phyloP scores from a whole-genome alignment of 1,140 invertebrate genomes.

The Bombus vancouverensis region DNA sequence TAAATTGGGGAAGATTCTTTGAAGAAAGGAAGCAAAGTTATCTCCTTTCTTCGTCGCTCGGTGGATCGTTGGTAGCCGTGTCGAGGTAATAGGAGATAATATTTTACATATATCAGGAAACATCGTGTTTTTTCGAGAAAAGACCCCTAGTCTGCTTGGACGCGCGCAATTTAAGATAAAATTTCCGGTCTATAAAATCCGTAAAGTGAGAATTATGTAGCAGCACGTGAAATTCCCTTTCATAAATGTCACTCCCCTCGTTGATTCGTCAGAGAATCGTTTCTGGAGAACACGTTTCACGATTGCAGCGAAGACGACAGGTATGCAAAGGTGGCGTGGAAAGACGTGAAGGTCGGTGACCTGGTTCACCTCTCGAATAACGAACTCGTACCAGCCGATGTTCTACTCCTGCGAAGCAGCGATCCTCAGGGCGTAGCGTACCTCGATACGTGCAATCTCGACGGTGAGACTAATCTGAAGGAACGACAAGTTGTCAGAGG shows the following conservation, averaged over 20 bases:
- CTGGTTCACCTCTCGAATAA: slow-evolving; percentile 98
- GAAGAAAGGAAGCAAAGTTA: no score
- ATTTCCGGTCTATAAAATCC: no score
- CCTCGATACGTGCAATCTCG: slow-evolving; percentile 98
- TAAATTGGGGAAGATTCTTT: no score
- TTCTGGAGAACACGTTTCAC: slow-evolving; percentile 1
- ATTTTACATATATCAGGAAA: no score
- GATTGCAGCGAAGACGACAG: slow-evolving; percentile 89
- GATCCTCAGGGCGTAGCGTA: slow-evolving; percentile 97
- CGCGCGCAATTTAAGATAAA: no score
- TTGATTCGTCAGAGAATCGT: no score
- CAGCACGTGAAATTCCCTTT: not conserved
- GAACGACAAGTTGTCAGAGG: slow-evolving; percentile 93
- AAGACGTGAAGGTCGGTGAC: slow-evolving; percentile 96
- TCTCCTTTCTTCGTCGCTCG: no score
- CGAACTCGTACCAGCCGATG: slow-evolving; percentile 97
- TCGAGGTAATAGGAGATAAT: no score
- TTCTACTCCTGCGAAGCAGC: slow-evolving; percentile 94
- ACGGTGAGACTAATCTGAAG: slow-evolving; percentile 99
- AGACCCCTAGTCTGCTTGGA: rapidly evolving
- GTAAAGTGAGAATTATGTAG: not conserved
- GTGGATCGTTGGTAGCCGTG: no score
- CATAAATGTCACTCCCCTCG: not conserved
- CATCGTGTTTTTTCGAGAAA: no score
- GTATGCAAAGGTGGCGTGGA: slow-evolving; percentile 94